phyloP scores from a whole-genome alignment of 2,113 vertebrate species.

The Lagenorhynchus albirostris region DNA sequence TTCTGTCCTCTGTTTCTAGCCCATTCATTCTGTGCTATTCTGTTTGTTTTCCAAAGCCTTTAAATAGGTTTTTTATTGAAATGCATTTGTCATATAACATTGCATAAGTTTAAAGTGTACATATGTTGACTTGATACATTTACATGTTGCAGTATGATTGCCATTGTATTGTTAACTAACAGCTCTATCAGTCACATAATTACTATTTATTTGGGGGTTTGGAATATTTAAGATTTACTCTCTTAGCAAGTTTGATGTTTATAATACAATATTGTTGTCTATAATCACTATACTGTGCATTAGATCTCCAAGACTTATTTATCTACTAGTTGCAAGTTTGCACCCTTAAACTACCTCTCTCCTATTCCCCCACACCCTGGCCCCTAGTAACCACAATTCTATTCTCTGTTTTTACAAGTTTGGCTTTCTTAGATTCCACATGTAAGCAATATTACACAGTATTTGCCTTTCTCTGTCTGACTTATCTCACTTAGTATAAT shows the following conservation, averaged over 20 bases:
- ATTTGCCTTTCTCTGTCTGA: neutral
- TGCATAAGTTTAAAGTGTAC: neutral
- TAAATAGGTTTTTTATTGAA: neutral
- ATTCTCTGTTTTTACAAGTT: neutral
- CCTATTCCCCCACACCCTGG: neutral
- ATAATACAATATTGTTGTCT: neutral
- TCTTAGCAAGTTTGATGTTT: neutral
- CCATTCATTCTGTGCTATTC: too few relatives aligned
- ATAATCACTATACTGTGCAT: neutral
- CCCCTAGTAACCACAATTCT: neutral
- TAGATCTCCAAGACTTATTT: neutral
- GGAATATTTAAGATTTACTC: neutral
- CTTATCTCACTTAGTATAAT: neutral
- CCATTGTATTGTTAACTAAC: neutral
- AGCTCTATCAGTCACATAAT: neutral
- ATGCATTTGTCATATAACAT: neutral
- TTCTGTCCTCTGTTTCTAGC: neutral
- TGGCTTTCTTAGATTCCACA: neutral
- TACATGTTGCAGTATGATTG: neutral
- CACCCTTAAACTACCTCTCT: neutral
- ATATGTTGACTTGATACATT: neutral
- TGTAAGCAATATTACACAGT: neutral
- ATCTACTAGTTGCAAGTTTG: neutral
- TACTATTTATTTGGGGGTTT: neutral
- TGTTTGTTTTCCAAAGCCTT: neutral